Conservation (phyloP, 2,888 invertebrate species). For the Acanthopleura granulata region DNA sequence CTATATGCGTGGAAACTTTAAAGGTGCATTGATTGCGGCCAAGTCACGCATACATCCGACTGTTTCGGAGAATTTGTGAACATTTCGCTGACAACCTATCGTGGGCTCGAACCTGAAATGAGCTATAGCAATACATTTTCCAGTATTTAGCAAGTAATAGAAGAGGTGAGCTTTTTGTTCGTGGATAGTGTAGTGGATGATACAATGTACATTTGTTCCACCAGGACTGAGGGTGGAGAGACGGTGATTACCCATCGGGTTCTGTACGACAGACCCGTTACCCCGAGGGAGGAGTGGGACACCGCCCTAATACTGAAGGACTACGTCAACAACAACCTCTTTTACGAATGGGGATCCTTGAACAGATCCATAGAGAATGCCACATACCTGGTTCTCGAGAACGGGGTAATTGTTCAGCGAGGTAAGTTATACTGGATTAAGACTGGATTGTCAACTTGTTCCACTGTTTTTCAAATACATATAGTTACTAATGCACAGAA, state of each 20-base stretch:
- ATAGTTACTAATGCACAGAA: too few species aligned
- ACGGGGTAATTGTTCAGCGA: neutral
- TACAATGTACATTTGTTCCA: neutral
- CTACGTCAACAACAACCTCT: constrained; percentile 9
- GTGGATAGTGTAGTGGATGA: neutral
- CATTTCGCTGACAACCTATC: too few species aligned
- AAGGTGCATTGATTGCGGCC: too few species aligned
- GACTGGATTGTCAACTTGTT: too few species aligned
- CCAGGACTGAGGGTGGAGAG: neutral
- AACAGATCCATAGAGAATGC: constrained; percentile 13
- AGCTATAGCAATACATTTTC: too few species aligned
- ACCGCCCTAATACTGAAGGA: neutral
- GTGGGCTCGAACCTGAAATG: too few species aligned
- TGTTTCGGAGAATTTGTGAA: too few species aligned
- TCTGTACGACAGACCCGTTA: neutral
- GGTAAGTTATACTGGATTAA: neutral
- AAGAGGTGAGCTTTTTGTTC: too few species aligned
- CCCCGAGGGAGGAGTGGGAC: constrained; percentile 5
- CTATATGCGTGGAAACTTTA: too few species aligned
- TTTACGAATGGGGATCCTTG: neutral
- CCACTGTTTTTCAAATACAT: too few species aligned
- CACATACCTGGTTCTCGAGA: neutral
- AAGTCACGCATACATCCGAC: too few species aligned
- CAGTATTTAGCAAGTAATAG: too few species aligned
- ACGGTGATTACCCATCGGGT: constrained; percentile 6